phyloP scores from a whole-genome alignment of 2,888 invertebrate genomes.

The Clostera curtula region DNA sequence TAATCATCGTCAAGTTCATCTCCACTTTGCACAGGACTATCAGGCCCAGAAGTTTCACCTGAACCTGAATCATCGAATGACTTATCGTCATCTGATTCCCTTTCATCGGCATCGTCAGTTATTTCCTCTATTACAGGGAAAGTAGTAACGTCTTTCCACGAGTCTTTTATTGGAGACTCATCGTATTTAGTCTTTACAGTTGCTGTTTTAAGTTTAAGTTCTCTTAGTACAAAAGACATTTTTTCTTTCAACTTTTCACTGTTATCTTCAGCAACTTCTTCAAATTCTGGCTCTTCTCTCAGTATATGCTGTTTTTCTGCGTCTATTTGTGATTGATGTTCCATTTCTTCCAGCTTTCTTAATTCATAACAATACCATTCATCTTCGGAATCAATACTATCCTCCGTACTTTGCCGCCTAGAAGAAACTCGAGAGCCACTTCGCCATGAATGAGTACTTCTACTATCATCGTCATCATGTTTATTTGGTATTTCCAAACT shows the following conservation, averaged over 20 bases:
- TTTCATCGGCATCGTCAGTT: conserved; percentile 41
- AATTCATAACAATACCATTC: conserved; percentile 95
- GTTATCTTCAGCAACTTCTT: conserved; percentile 69
- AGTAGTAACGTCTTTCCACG: conserved; percentile 64
- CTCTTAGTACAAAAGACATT: conserved; percentile 87
- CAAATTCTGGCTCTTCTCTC: conserved; percentile 75
- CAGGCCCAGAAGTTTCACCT: conserved; percentile 92
- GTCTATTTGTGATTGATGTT: conserved; percentile 82
- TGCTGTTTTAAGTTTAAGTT: conserved; percentile 81
- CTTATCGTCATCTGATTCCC: conserved; percentile 49
- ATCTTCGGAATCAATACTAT: conserved; percentile 94
- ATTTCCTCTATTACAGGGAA: conserved; percentile 67
- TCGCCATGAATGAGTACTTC: conserved; percentile 90
- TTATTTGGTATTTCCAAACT: conserved; percentile 87
- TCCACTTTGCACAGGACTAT: conserved; percentile 85
- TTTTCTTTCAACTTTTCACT: conserved; percentile 83
- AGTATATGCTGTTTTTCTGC: conserved; percentile 77
- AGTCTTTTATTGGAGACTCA: conserved; percentile 47
- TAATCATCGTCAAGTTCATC: conserved; percentile 82
- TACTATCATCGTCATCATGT: conserved; percentile 87
- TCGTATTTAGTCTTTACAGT: conserved; percentile 57
- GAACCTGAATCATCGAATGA: conserved; percentile 79
- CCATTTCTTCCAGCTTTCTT: conserved; percentile 89
- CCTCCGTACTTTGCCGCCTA: conserved; percentile 92
- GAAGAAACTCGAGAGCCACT: conserved; percentile 91